phyloP scores from a whole-genome alignment of 2,113 vertebrate genomes.

The Crotalus horridus region DNA sequence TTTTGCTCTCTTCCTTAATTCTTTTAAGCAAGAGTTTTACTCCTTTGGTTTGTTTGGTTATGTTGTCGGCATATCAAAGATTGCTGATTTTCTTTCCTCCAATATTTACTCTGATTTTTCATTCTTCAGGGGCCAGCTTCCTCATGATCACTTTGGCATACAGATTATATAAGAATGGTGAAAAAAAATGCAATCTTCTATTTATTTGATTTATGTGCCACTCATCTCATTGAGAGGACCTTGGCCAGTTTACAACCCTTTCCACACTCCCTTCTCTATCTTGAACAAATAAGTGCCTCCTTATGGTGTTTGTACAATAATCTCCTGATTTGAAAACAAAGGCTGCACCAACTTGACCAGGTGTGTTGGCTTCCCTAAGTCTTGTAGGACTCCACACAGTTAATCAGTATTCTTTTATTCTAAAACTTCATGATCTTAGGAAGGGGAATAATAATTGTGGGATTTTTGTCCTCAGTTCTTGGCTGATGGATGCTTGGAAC shows the following conservation, averaged over 20 bases:
- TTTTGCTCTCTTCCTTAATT: background rate
- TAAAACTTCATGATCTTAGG: background rate
- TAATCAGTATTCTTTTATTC: background rate
- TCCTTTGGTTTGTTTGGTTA: background rate
- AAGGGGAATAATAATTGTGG: background rate
- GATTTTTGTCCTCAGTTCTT: background rate
- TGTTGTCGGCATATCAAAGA: background rate
- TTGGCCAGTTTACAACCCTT: background rate
- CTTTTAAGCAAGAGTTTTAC: background rate
- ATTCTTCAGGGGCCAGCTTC: background rate
- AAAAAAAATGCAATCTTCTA: background rate
- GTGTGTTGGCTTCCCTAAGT: background rate
- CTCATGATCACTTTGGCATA: background rate
- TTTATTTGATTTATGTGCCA: too few species aligned
- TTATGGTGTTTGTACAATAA: background rate
- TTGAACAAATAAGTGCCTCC: background rate
- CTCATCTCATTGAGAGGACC: background rate
- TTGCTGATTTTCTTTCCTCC: background rate
- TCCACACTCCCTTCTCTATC: background rate
- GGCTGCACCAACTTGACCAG: background rate
- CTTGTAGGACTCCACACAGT: background rate
- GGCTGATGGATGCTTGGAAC: background rate
- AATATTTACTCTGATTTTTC: background rate
- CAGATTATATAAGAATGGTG: background rate
- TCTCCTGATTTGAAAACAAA: too few species aligned